Evolutionary conservation across 2,113 vertebrate species (phyloP), one percentile per base, ranked within the genome.

Genomic region (Myotis yumanensis): DNA sequence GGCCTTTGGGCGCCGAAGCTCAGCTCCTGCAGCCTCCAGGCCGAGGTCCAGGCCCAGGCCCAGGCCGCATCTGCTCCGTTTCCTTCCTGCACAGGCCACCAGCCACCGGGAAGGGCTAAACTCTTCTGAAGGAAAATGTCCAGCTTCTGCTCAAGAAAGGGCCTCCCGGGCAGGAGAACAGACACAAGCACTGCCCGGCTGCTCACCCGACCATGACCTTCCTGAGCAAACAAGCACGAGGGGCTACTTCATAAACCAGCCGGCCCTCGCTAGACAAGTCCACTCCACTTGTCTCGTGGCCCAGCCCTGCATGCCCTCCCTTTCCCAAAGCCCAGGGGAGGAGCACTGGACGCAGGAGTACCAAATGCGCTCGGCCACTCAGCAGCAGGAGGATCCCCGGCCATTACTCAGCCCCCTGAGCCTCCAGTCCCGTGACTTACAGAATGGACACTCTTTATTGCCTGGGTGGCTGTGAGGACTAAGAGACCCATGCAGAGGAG

Each of bases 251-350:
- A 2, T 10, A 11, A 25, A 14, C 30, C 9, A 17, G 57, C 32
- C 6, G 3, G 72, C 32, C 84, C 40, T 48, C 32, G 0, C 0
- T 1, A 28, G 52, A 46, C 10, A n/a, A 23, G 51, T 15, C 30
- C 11, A 2, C 22, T 10, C 48, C 3, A 0, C 10, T 77, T 14
- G 46, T 9, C 84, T 48, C 1, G 0, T 0, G 3, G 16, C 37
- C 43, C 3, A 15, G 28, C 9, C 11, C 75, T 2, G 5, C 4
- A 3, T 5, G 11, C 43, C n/a, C 35, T 7, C 40, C 48, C 64
- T 15, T 46, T 64, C 23, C n/a, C 66, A 40, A 23, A 82, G 76
- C 51, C 30, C 64, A 14, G 25, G 0, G 3, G 17, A 73, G 7
- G 8, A 28, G 12, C 16, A 5, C 15, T 17, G 3, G 73, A 22